Conservation (phyloP, 92 coral and sea anemone species). For the Micromussa lordhowensis region DNA sequence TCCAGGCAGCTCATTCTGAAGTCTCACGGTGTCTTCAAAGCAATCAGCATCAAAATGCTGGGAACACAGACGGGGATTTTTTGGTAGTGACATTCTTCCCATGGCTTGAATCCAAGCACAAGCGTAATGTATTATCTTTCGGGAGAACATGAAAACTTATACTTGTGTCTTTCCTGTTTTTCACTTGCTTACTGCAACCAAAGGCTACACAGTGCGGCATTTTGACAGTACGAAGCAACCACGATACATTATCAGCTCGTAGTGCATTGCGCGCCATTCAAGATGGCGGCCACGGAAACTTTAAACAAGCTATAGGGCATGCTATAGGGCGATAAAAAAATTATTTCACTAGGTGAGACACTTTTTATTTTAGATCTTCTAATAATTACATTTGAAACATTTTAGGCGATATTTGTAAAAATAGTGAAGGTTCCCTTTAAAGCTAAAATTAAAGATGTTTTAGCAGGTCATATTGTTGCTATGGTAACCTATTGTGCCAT, state of each 20-base stretch:
- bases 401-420: neutral
- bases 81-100: slow-evolving; percentile 28
- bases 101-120: slow-evolving; percentile 35
- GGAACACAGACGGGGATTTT: slow-evolving; percentile 32
- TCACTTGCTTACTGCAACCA: neutral
- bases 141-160: slow-evolving; percentile 3
- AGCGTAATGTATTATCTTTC: neutral
- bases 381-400: neutral
- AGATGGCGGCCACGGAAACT: slow-evolving; percentile 17
- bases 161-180: neutral
- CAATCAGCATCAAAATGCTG: slow-evolving; percentile 22
- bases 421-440: neutral
- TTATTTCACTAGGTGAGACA: neutral
- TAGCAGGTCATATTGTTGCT: no score
- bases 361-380: neutral
- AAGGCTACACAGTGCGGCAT: slow-evolving; percentile 12
- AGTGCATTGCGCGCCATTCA: neutral
- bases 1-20: slow-evolving; percentile 8
- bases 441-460: no score
- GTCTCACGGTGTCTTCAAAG: slow-evolving; percentile 6
- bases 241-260: neutral
- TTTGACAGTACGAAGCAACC: neutral
- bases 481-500: no score
- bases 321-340: neutral
- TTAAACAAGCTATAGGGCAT: neutral